phyloP scores from a whole-genome alignment of 2,888 invertebrate genomes.

The Caradrina clavipalpis region DNA sequence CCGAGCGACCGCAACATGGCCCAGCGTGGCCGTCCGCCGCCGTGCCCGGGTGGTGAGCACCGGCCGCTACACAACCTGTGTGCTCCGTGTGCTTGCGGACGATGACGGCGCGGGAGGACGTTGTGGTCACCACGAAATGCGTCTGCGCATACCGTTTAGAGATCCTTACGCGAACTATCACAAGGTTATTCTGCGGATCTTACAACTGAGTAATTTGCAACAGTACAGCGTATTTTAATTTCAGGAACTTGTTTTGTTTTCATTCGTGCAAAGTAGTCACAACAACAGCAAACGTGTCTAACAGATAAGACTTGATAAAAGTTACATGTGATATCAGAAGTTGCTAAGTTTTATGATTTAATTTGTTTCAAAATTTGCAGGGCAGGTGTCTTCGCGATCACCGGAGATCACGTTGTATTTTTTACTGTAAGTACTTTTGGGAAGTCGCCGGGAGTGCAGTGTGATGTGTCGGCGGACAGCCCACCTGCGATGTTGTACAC shows the following conservation, averaged over 20 bases:
- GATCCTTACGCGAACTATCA: slow-evolving; percentile 3
- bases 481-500: slow-evolving; percentile 44
- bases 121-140: slow-evolving; percentile 48
- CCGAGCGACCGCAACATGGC: slow-evolving; percentile 43
- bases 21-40: neutral
- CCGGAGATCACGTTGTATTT: slow-evolving; percentile 15
- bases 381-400: neutral
- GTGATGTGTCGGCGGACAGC: neutral
- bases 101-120: slow-evolving; percentile 10
- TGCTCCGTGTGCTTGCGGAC: slow-evolving; percentile 1
- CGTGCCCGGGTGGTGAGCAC: slow-evolving; percentile 18
- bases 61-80: slow-evolving; percentile 14
- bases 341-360: neutral
- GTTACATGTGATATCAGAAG: no score
- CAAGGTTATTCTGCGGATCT: neutral
- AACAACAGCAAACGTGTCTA: no score
- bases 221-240: no score
- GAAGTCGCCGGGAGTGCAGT: slow-evolving; percentile 8
- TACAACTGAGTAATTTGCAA: neutral
- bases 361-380: neutral
- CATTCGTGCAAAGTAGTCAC: no score
- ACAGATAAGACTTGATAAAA: no score
- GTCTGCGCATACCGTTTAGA: slow-evolving; percentile 28
- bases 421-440: slow-evolving; percentile 19
- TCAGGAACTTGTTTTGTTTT: no score